Evolutionary conservation across 2,888 invertebrate species (phyloP), one percentile per base, ranked within the genome.

Genomic region (Vannuccia rotundouncinata): DNA sequence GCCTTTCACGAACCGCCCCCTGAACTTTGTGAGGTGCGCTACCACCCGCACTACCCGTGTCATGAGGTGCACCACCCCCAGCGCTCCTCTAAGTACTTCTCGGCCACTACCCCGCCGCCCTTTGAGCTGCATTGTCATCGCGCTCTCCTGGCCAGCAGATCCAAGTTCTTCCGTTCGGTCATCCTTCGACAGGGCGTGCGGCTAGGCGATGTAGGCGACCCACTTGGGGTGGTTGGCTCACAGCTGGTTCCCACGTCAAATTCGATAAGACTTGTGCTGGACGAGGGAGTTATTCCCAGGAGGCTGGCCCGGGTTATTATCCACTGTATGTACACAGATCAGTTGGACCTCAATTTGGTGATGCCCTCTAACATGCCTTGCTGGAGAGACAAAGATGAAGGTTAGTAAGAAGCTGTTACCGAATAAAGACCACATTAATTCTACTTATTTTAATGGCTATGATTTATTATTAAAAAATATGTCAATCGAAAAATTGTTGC

Each of bases 261-360:
- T 81, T 29, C 79, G n/a, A 29, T 79, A 25, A 1, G 76, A 27
- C 94, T 94, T 85, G 92, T 94, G 81, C 90, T 97, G 82, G 97
- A 97, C 89, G 96, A 97, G 89, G 92, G 92, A 84, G 95, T 97
- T 84, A 93, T 97, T 86, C 95, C 96, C 81, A 91, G 94, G 85
- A 89, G 95, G 86, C 96, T 95, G 89, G 95, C 95, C 29, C 90
- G 93, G 82, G 95, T 96, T 66, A 89, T 98, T 82, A 90, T 97
- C 82, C 93, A 95, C 88, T 95, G 95, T 82, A 92, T 97, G 77
- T 97, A 97, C 88, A 91, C 94, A 79, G 94, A 94, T 88, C 91
- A 92, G 79, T 92, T 97, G 82, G 96, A 97, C 87, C 90, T 97
- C 84, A 92, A 92, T 45, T 73, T 73, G 74, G 22, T 73, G 5